Percentiles rank a stretch among this genome's conserved stretches.
phyloP scores from a whole-genome alignment of 2,797 vertebrate genomes.

The Ptychobarbus kaznakovi region DNA sequence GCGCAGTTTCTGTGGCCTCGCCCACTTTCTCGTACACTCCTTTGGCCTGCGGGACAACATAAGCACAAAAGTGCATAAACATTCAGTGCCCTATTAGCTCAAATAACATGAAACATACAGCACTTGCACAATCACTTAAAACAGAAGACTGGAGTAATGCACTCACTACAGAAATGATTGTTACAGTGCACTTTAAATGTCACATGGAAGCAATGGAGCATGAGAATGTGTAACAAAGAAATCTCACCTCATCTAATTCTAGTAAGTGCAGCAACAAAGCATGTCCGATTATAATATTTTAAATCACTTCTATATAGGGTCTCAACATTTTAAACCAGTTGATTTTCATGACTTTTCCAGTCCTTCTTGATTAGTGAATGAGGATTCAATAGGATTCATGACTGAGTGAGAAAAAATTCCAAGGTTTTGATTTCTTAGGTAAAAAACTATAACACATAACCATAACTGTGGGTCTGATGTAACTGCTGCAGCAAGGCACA shows the following conservation, averaged over 20 bases:
- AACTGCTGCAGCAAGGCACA: too few relatives aligned
- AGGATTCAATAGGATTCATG: background rate
- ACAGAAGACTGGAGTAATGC: slow-evolving; percentile 6
- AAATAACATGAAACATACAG: slow-evolving; percentile 2
- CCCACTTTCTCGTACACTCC: slow-evolving; percentile 86
- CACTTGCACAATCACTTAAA: slow-evolving; percentile 1
- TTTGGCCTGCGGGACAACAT: slow-evolving; percentile 70
- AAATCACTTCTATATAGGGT: background rate
- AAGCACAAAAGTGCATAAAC: slow-evolving; percentile 11
- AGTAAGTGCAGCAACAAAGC: background rate
- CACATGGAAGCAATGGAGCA: background rate
- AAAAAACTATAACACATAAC: too few relatives aligned
- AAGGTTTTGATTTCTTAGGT: background rate
- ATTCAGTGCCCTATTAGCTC: background rate
- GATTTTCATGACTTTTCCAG: background rate
- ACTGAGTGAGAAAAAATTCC: background rate
- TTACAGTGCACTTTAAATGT: slow-evolving; percentile 34
- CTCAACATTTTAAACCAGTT: background rate
- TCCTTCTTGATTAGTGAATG: background rate
- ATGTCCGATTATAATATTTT: background rate
- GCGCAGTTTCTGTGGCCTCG: slow-evolving; percentile 83
- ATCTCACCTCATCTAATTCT: background rate
- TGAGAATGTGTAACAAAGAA: background rate
- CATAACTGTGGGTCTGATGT: too few relatives aligned
- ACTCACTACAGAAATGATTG: background rate